These are phyloP conservation scores for Ladona fulva DNA, from an alignment of 1,140 invertebrate genomes.

Conservation along the genomic window DNA sequence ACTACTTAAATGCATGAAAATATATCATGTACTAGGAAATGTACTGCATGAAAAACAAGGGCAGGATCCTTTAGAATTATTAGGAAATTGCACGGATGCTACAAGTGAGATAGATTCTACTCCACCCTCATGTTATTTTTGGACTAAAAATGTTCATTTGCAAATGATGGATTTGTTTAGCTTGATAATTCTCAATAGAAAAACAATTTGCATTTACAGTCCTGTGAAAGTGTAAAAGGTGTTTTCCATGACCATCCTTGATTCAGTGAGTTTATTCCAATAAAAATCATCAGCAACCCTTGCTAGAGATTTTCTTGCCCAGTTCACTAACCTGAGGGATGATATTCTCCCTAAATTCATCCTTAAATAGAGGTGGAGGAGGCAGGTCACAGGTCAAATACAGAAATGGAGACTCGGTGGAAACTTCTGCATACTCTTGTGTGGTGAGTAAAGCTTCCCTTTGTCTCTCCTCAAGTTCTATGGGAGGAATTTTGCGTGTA, in stretches of 20 bases:
- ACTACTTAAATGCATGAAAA: too few relatives aligned
- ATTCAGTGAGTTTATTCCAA: too few relatives aligned
- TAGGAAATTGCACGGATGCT: too few relatives aligned
- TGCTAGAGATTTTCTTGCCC: too few relatives aligned
- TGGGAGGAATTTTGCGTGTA: constrained; percentile 86
- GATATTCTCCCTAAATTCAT: constrained; percentile 95
- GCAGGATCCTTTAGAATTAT: too few relatives aligned
- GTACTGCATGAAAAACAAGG: too few relatives aligned
- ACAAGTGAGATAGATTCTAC: too few relatives aligned
- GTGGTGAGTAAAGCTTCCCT: constrained; percentile 67
- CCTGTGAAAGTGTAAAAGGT: not conserved
- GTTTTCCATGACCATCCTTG: not conserved
- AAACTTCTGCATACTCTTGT: constrained; percentile 79
- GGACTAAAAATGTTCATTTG: too few relatives aligned
- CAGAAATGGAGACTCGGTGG: constrained; percentile 84
- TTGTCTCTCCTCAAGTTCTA: constrained; percentile 84
- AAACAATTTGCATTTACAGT: not conserved
- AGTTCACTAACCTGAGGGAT: constrained; percentile 88
- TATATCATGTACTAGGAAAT: too few relatives aligned
- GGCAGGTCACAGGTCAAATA: constrained; percentile 96
- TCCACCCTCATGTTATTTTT: too few relatives aligned
- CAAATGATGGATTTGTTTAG: too few relatives aligned
- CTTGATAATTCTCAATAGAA: not conserved
- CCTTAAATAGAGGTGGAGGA: constrained; percentile 90
- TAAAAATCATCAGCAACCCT: too few relatives aligned